phyloP scores from a whole-genome alignment of 2,113 vertebrate genomes.

The Athene cunicularia region DNA sequence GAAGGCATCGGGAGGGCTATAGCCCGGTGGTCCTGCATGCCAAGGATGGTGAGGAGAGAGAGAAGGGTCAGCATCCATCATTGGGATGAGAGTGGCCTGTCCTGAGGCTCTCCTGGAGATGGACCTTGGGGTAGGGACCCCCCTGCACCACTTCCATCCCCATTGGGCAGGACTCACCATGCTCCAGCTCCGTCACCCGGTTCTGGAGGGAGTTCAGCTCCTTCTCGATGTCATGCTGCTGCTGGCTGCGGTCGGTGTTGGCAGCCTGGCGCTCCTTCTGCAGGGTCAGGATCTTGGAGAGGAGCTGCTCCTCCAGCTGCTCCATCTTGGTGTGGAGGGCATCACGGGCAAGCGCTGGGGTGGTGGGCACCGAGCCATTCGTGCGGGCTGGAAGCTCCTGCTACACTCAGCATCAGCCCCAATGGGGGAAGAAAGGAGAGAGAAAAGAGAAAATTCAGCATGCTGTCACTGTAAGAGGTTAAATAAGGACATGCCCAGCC shows the following conservation, averaged over 20 bases:
- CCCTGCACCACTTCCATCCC: accelerated
- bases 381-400: conserved; percentile 84
- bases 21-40: conserved; percentile 69
- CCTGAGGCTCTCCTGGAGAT: background rate
- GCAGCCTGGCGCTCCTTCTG: conserved; percentile 85
- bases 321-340: conserved; percentile 86
- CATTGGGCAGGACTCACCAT: conserved; percentile 73
- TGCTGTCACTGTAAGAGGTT: background rate
- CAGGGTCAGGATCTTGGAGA: conserved; percentile 90
- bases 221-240: conserved; percentile 88
- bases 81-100: background rate
- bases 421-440: background rate
- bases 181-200: conserved; percentile 87
- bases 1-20: conserved; percentile 85
- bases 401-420: background rate
- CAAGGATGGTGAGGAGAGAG: background rate
- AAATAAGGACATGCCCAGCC: background rate
- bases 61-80: background rate
- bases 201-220: conserved; percentile 86
- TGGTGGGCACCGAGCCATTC: conserved; percentile 71
- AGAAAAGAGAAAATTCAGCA: background rate
- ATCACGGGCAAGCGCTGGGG: conserved; percentile 37
- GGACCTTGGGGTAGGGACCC: background rate
- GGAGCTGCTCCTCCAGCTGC: conserved; percentile 91
- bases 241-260: conserved; percentile 65